Base-by-base conservation (phyloP, 2,797 vertebrate genomes). In the Alca torda region DNA sequence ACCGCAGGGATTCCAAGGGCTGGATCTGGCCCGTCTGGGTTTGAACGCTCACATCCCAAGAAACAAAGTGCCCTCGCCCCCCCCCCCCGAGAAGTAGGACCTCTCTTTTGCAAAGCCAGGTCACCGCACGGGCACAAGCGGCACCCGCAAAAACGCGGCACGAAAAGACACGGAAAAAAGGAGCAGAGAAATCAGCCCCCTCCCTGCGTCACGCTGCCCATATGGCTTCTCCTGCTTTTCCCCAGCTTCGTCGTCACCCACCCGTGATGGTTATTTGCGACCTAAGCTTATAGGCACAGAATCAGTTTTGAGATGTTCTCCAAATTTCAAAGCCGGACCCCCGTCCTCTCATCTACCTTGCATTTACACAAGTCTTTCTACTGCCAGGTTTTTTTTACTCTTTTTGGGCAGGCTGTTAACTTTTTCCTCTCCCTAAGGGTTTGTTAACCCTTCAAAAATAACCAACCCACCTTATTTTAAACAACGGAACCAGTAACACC, bases 101-200 rank as follows among this genome's bases (percentile, higher is more conserved):
- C 0, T 1, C 10, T 2, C 1, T 13, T 20, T 20, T 7, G 3
- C 61, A 53, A 30, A 75, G 33, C 37, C 6, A 3, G 13, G 18
- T 20, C 45, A 19, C 31, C 5, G 10, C 28, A 7, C 0, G 2
- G n/a, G n/a, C 50, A 56, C 21, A 33, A 45, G 33, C 13, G 16
- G 45, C 73, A 46, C 39, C n/a, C 4, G 17, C 39, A 46, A 45
- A 81, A 43, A 77, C 24, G 51, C 37, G 12, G 7, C 13, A 15
- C 1, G 1, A 39, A n/a, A 24, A 59, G 59, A 30, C 6, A 2
- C 1, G 13, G 37, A 15, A 43, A 50, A 43, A 70, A 18, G 14
- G 16, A 78, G 28, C 28, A 13, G 5, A 28, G 59, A 24, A 46
- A 21, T 48, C 48, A 18, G 17, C 25, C 30, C 60, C 21, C 37